Evolutionary conservation across 2,888 invertebrate species (phyloP).

Genomic region (Tiliacea aurago): DNA sequence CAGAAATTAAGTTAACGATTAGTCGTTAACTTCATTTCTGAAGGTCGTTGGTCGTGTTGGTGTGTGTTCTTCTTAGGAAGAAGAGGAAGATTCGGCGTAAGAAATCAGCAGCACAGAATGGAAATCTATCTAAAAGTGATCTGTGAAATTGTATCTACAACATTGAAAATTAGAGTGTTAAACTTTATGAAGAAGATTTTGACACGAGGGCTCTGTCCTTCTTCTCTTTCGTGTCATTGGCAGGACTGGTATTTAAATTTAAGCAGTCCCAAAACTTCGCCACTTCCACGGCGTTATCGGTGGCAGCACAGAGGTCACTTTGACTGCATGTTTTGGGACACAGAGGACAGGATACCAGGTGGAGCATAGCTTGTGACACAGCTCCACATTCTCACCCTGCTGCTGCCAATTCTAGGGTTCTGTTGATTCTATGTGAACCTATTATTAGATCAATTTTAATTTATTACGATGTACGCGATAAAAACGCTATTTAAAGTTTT

Average conservation of each 20-base stretch:
- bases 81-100: too few relatives aligned
- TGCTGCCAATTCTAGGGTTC: neutral
- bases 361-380: neutral
- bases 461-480: slow-evolving; percentile 66
- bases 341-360: too few relatives aligned
- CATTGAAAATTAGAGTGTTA: neutral
- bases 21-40: too few relatives aligned
- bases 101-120: neutral
- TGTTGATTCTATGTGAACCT: slow-evolving; percentile 6
- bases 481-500: slow-evolving; percentile 66
- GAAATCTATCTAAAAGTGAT: neutral
- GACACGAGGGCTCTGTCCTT: neutral
- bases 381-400: neutral
- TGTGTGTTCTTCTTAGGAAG: too few relatives aligned
- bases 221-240: too few relatives aligned
- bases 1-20: too few relatives aligned
- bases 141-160: neutral
- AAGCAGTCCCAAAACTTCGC: neutral
- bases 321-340: neutral
- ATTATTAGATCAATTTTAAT: slow-evolving; percentile 67
- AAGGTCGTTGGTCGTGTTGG: too few relatives aligned
- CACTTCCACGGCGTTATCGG: neutral
- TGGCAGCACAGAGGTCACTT: too few relatives aligned
- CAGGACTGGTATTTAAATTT: neutral
- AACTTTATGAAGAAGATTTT: slow-evolving; percentile 5